phyloP scores from a whole-genome alignment of 2,888 invertebrate species.

The Caenorhabditis macrosperma region DNA sequence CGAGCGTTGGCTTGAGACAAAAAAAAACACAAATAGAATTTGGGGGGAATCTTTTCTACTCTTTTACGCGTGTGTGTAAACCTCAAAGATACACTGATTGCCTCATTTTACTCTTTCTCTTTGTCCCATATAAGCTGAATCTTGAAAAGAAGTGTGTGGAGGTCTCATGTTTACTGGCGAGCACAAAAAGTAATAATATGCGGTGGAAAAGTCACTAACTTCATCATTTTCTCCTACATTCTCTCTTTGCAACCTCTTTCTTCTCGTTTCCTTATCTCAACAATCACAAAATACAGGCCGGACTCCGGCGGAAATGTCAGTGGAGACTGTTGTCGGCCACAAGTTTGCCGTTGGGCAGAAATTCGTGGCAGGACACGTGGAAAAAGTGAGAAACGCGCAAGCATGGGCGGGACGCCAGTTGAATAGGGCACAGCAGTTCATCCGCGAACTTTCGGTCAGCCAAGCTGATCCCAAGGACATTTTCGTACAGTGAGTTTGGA shows the following conservation, averaged over 20 bases:
- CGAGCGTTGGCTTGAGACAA: slow-evolving; percentile 33
- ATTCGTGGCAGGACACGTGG: slow-evolving; percentile 59
- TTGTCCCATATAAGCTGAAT: neutral
- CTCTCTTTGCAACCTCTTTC: neutral
- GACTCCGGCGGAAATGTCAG: slow-evolving; percentile 39
- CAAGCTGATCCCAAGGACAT: slow-evolving; percentile 62
- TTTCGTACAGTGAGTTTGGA: slow-evolving; percentile 61
- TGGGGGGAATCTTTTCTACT: slow-evolving; percentile 13
- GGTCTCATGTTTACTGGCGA: slow-evolving; percentile 1
- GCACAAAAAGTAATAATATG: slow-evolving; percentile 11
- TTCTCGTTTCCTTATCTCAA: neutral
- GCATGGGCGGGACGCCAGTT: slow-evolving; percentile 78
- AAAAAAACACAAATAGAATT: slow-evolving; percentile 36
- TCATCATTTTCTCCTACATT: neutral
- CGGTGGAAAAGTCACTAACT: slow-evolving; percentile 5
- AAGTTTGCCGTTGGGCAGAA: slow-evolving; percentile 56
- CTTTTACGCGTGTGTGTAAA: neutral
- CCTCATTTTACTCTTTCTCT: slow-evolving; percentile 9
- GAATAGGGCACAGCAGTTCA: slow-evolving; percentile 74
- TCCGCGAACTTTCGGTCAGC: slow-evolving; percentile 72
- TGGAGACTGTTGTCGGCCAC: slow-evolving; percentile 54
- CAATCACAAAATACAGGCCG: neutral
- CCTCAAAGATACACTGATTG: neutral
- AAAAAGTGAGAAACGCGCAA: slow-evolving; percentile 61
- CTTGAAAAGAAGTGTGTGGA: slow-evolving; percentile 1